Conservation (phyloP, 2,797 vertebrate species). For the Argya squamiceps region DNA sequence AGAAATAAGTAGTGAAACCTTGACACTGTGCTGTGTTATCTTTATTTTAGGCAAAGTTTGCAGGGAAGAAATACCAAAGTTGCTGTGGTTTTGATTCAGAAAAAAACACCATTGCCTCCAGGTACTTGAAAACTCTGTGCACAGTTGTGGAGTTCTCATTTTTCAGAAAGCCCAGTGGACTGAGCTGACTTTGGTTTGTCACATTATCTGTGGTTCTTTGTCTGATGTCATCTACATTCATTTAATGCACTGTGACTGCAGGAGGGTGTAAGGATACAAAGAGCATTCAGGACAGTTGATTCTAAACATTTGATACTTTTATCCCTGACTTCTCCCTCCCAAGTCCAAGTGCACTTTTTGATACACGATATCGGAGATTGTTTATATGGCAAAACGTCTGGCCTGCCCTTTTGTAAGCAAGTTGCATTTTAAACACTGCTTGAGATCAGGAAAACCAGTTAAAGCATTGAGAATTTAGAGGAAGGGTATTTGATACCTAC, state of each 20-base stretch:
- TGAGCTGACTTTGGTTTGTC: neutral
- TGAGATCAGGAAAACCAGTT: neutral
- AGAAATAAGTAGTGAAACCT: neutral
- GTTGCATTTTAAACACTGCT: neutral
- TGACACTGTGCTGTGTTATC: neutral
- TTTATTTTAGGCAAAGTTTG: slow-evolving; percentile 87
- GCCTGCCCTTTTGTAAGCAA: neutral
- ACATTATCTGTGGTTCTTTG: neutral
- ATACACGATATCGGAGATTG: neutral
- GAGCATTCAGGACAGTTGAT: neutral
- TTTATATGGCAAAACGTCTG: rapidly evolving
- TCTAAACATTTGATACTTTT: neutral
- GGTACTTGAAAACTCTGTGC: slow-evolving; percentile 74
- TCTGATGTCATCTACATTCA: neutral
- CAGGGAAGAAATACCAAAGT: slow-evolving; percentile 98
- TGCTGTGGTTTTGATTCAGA: slow-evolving; percentile 97
- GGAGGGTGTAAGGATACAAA: neutral
- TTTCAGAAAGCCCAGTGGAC: neutral
- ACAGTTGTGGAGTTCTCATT: neutral
- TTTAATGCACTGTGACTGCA: neutral
- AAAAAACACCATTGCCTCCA: slow-evolving; percentile 96
- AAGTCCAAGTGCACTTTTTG: neutral
- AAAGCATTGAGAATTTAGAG: neutral
- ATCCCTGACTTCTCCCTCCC: neutral
- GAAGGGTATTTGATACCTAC: neutral